These are phyloP conservation scores for Vesta saturnalis DNA, from an alignment of 2,888 invertebrate species.

Conservation along the genomic window DNA sequence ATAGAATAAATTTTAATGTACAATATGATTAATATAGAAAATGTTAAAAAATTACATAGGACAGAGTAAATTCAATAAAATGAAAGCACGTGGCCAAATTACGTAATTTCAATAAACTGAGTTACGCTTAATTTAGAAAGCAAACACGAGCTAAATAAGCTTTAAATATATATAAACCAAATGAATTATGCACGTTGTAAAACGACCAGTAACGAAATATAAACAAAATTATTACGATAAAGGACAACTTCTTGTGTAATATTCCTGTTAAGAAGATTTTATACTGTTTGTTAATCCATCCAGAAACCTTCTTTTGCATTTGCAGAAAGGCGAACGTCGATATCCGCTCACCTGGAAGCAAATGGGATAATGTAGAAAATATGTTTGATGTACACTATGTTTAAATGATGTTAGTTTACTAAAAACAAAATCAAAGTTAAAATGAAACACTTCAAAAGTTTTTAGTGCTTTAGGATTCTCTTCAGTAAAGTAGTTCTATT, in stretches of 20 bases:
- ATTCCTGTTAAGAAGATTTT: background rate
- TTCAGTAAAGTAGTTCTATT: no score
- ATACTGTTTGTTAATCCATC: constrained; percentile 5
- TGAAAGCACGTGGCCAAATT: background rate
- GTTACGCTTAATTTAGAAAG: background rate
- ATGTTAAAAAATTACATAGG: no score
- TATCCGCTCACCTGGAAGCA: background rate
- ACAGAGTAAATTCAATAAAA: no score
- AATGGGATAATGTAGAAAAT: background rate
- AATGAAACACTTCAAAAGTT: background rate
- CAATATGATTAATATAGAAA: no score
- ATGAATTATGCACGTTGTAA: background rate
- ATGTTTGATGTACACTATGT: background rate
- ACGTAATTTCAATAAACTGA: background rate
- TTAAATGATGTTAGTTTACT: background rate
- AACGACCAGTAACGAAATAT: background rate
- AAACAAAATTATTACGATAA: background rate
- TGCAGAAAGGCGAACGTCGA: background rate
- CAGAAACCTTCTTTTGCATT: background rate
- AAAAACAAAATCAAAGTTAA: background rate
- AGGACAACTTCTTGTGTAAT: background rate
- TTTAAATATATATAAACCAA: no score
- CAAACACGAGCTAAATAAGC: background rate
- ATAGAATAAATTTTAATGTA: background rate
- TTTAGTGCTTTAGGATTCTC: no score